Base-by-base conservation (phyloP, 2,888 invertebrate genomes). In the Holacanthella duospinosa region DNA sequence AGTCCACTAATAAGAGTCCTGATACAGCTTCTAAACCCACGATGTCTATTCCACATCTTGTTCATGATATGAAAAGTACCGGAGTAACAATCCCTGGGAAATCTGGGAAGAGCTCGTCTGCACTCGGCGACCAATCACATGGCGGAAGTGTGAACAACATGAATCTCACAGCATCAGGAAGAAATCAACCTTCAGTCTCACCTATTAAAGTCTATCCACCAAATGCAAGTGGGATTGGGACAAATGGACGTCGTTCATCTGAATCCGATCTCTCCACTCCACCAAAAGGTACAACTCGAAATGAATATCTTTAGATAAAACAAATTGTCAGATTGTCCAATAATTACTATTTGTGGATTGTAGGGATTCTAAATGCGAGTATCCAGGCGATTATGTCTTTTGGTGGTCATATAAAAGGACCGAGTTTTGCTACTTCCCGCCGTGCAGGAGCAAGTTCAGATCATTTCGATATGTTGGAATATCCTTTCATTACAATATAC, bases 191-290 rank as follows among this genome's bases (percentile, higher is more conserved):
- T 9, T 16, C 55, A 6, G 27, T 29, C 27, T 28, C 29, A 19
- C 21, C 57, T 44, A n/a, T 12, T 28, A 43, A 28, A 2, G 44
- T 9, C 26, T 48, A 16, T n/a, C 4, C 48, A 16, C 19, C 48
- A 48, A 9, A n/a, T n/a, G 19, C 19, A 21, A 21, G 4, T 4
- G 12, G 19, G 48, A 48, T 48, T 48, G 48, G 19, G 4, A 21
- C 48, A 9, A 48, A 48, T 66, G 86, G 87, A 75, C 82, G 93
- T 60, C 81, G 93, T 71, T 93, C 93, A 2, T 93, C 93, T 1
- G 95, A 94, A 78, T 93, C 94, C 0, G 95, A 95, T 79, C 81
- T 93, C 71, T 93, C 89, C 80, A 85, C 92, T 58, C 91, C 93
- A 16, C 92, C 93, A 2, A 93, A 92, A 87, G 93, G 94, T 93